Evolutionary conservation across 1,140 invertebrate species (phyloP).

Genomic region (Archegozetes longisetosus): DNA sequence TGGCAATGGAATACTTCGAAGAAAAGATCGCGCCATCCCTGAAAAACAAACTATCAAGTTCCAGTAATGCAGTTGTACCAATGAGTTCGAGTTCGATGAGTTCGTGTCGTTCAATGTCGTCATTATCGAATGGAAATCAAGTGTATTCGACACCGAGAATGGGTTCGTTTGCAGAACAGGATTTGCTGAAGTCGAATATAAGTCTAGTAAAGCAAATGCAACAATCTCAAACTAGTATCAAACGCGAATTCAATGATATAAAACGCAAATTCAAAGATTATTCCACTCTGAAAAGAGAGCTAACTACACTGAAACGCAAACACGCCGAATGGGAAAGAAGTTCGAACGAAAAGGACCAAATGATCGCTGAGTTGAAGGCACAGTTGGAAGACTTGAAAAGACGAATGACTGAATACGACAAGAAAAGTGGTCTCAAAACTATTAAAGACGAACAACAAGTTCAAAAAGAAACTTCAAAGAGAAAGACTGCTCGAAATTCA

Average conservation of each 20-base stretch:
- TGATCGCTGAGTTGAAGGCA: background rate
- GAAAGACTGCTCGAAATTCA: too few relatives aligned
- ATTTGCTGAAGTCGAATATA: background rate
- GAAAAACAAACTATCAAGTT: conserved; percentile 13
- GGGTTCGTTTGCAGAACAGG: background rate
- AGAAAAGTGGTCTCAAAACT: background rate
- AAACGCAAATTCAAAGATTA: background rate
- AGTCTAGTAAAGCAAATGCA: background rate
- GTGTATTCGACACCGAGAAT: background rate
- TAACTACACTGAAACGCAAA: background rate
- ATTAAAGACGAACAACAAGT: background rate
- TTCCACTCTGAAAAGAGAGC: background rate
- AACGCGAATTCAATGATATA: background rate
- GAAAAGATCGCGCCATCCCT: conserved; percentile 56
- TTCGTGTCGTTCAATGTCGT: background rate
- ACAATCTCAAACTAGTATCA: background rate
- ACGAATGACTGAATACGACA: background rate
- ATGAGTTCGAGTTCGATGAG: background rate
- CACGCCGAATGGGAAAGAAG: background rate
- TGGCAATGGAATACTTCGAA: conserved; percentile 93
- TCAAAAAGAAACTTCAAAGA: background rate
- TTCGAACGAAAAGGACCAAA: background rate
- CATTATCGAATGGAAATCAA: background rate
- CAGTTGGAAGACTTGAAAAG: background rate
- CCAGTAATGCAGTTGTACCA: background rate